These are phyloP conservation scores for Calycopis cecrops DNA, from an alignment of 1,140 invertebrate species.

Conservation along the genomic window DNA sequence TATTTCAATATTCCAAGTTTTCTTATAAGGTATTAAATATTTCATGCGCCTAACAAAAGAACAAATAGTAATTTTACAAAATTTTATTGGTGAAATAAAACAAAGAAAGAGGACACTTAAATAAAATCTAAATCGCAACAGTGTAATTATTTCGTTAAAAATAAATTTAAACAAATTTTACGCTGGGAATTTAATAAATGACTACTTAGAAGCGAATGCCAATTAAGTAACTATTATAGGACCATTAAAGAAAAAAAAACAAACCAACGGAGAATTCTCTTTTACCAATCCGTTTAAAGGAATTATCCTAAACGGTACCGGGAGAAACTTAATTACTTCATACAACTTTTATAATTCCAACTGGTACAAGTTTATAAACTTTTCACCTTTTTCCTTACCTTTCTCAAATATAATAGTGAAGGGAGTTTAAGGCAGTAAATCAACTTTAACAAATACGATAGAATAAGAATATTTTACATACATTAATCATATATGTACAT, in stretches of 20 bases:
- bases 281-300: constrained; percentile 19
- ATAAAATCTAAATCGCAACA: too few relatives aligned
- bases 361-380: constrained; percentile 7
- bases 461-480: too few relatives aligned
- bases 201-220: neutral
- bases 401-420: too few relatives aligned
- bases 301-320: constrained; percentile 18
- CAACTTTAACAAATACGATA: constrained; percentile 4
- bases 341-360: constrained; percentile 26
- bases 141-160: constrained; percentile 7
- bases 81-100: neutral
- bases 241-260: constrained; percentile 4
- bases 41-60: too few relatives aligned
- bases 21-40: too few relatives aligned
- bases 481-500: too few relatives aligned
- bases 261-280: constrained; percentile 12
- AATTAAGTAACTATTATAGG: constrained; percentile 1
- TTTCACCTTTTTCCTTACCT: neutral
- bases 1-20: too few relatives aligned
- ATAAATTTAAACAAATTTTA: neutral
- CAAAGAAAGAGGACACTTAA: neutral
- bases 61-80: too few relatives aligned
- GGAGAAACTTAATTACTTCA: constrained; percentile 23
- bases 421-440: neutral
- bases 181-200: constrained; percentile 4